Evolutionary conservation across 1,140 invertebrate species (phyloP).

Genomic region (Drosophila parabipectinata): DNA sequence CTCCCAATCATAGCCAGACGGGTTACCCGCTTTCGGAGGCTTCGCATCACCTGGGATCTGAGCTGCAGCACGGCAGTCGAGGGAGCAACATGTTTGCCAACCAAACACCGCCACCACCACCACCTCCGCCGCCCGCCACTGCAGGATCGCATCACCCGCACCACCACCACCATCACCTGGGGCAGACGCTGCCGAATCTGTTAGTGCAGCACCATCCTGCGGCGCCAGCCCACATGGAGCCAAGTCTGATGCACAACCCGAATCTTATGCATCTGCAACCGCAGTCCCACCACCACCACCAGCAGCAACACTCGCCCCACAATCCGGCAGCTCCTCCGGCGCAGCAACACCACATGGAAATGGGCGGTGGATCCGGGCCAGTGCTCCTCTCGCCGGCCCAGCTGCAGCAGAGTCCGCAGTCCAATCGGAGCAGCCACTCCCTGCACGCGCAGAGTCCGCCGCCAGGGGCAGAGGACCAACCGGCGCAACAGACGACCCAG

Average conservation of each 20-base stretch:
- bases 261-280: slow-evolving; percentile 76
- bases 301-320: slow-evolving; percentile 58
- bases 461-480: slow-evolving; percentile 37
- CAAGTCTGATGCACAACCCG: slow-evolving; percentile 72
- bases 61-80: slow-evolving; percentile 49
- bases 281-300: slow-evolving; percentile 35
- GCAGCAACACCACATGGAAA: slow-evolving; percentile 63
- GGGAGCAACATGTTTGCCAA: slow-evolving; percentile 54
- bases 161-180: slow-evolving; percentile 59
- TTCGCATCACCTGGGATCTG: slow-evolving; percentile 39
- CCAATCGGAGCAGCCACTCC: slow-evolving; percentile 69
- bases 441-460: slow-evolving; percentile 67
- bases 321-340: slow-evolving; percentile 41
- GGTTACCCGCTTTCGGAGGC: slow-evolving; percentile 53
- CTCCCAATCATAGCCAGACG: slow-evolving; percentile 50
- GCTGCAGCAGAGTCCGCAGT: slow-evolving; percentile 70
- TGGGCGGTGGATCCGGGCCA: slow-evolving; percentile 27
- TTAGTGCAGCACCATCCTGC: slow-evolving; percentile 69
- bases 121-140: slow-evolving; percentile 24
- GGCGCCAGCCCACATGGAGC: slow-evolving; percentile 50
- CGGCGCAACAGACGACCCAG: slow-evolving; percentile 35
- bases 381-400: slow-evolving; percentile 63
- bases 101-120: slow-evolving; percentile 43
- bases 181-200: slow-evolving; percentile 69
- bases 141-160: slow-evolving; percentile 53